These are phyloP conservation scores for Percina caprodes DNA, from an alignment of 2,113 vertebrate genomes.

Conservation along the genomic window DNA sequence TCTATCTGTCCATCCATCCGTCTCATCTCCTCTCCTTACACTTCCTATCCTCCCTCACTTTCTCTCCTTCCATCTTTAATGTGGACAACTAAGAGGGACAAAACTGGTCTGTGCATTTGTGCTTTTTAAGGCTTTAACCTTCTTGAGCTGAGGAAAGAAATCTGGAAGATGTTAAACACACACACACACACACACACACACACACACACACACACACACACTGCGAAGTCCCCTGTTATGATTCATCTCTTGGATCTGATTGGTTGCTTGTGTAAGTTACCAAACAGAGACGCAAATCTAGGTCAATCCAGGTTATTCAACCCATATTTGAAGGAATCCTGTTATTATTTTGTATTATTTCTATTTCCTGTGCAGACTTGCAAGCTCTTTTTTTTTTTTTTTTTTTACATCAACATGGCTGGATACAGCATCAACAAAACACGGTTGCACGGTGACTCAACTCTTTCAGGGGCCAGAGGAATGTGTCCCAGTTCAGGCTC, in stretches of 20 bases:
- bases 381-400: not conserved
- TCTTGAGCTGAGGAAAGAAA: conserved; percentile 15
- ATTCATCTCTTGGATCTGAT: conserved; percentile 48
- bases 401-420: conserved; percentile 37
- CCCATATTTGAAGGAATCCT: conserved; percentile 27
- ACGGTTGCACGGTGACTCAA: conserved; percentile 38
- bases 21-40: not conserved
- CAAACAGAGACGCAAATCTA: conserved; percentile 32
- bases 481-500: conserved; percentile 45
- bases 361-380: conserved; percentile 51
- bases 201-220: conserved; percentile 22
- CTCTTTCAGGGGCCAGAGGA: conserved; percentile 35
- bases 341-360: not conserved
- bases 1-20: too few relatives aligned
- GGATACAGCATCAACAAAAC: conserved; percentile 60
- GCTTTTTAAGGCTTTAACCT: not conserved
- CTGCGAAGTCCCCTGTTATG: not conserved
- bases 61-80: not conserved
- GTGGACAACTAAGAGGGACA: too few relatives aligned
- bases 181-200: conserved; percentile 39
- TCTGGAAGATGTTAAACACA: conserved; percentile 41
- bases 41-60: not conserved
- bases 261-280: conserved; percentile 43
- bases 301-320: conserved; percentile 47
- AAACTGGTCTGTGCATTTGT: too few relatives aligned